Evolutionary conservation across 2,113 vertebrate genomes (phyloP), one percentile per base, ranked within the genome.

Genomic region (Clarias macrocephalus): DNA sequence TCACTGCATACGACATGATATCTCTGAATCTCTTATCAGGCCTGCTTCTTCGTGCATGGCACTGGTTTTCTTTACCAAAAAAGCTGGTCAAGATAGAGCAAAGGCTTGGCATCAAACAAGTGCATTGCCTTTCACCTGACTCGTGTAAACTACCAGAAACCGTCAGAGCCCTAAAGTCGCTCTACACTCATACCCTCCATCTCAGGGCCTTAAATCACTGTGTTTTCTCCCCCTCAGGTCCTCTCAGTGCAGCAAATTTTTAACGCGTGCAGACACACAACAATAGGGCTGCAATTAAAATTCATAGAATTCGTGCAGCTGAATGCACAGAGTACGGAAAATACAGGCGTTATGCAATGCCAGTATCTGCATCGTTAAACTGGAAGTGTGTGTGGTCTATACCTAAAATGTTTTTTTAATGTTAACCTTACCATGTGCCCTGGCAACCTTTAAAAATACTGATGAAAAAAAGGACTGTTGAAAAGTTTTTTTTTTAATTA

Each of bases 71-170:
- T 95, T 93, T 95, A 92, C 91, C 94, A 95, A 95, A 94, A 85
- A 90, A 92, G 92, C 93, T 91, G 93, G 91, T 92, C 94, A 94
- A 90, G 93, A 91, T 93, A 95, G 92, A 94, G 90, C 28, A 86
- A 94, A 93, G 92, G 85, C 92, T 89, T 52, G 76, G 91, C 91
- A 91, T 80, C 89, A 42, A n/a, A 92, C 93, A 92, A 93, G 92
- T 93, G 95, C 91, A 94, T 92, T 90, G 65, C 94, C 96, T 95
- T 94, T 93, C 94, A 94, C 87, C 92, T 92, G 90, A 89, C 87
- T 91, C 94, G 94, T 95, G 95, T 96, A 95, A 96, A 96, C 95
- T 94, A 95, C 94, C 93, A 89, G 89, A 94, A 91, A 90, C 89
- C 93, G 91, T 92, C 93, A 93, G 92, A 94, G 84, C 88, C 91